phyloP scores from a whole-genome alignment of 1,140 invertebrate species.

The Ctenoplectra terminalis region DNA sequence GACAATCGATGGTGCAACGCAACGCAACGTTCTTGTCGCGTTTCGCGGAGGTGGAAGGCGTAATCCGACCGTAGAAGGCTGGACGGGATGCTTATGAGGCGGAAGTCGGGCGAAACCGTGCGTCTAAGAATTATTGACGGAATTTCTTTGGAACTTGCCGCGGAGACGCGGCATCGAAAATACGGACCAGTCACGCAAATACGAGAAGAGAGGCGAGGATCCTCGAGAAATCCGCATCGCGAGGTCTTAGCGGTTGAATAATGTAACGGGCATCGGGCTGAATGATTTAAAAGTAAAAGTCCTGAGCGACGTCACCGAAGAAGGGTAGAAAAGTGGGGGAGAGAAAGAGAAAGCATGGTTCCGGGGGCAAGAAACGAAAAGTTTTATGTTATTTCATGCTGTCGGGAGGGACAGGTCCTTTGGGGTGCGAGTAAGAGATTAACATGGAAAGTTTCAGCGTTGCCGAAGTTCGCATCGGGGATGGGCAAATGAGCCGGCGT shows the following conservation, averaged over 20 bases:
- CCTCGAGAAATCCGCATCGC: constrained; percentile 69
- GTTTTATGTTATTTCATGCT: constrained; percentile 68
- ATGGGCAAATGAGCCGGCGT: constrained; percentile 63
- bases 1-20: neutral
- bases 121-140: constrained; percentile 55
- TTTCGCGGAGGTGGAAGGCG: constrained; percentile 26
- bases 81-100: constrained; percentile 34
- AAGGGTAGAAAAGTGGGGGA: constrained; percentile 30
- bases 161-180: constrained; percentile 33
- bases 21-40: neutral
- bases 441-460: constrained; percentile 76
- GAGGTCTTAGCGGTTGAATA: constrained; percentile 77
- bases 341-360: neutral
- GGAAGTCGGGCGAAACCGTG: constrained; percentile 33
- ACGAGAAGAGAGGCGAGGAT: constrained; percentile 48
- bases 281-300: constrained; percentile 82
- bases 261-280: constrained; percentile 78
- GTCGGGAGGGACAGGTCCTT: constrained; percentile 50
- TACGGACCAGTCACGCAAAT: constrained; percentile 57
- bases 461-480: constrained; percentile 67
- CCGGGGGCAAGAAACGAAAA: constrained; percentile 63
- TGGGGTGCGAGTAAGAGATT: constrained; percentile 70
- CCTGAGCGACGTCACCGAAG: constrained; percentile 70
- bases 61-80: neutral
- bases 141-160: constrained; percentile 45